Conservation (phyloP, 2,888 invertebrate species). For the Lysandra coridon region DNA sequence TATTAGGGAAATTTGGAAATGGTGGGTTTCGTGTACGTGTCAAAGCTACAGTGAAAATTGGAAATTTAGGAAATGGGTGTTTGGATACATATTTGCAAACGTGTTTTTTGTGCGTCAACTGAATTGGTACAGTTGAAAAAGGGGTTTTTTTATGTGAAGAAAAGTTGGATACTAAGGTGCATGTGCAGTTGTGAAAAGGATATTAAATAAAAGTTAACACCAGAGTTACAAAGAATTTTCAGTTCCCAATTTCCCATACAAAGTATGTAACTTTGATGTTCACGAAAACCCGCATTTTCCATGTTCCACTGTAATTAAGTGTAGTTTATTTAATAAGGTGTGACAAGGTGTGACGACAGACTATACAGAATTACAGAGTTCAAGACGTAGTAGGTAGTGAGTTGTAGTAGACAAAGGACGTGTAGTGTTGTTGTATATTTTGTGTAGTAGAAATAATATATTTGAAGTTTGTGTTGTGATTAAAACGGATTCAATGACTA, state of each 20-base stretch:
- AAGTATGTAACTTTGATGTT: not conserved
- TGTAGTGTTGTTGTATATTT: not conserved
- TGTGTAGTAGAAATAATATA: not conserved
- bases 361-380: not conserved
- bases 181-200: too few relatives aligned
- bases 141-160: too few relatives aligned
- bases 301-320: not conserved
- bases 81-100: too few relatives aligned
- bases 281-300: not conserved
- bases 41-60: not conserved
- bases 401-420: slow-evolving; percentile 3
- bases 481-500: slow-evolving; percentile 1
- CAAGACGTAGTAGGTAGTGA: not conserved
- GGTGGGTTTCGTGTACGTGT: not conserved
- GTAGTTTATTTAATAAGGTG: not conserved
- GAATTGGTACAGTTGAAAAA: not conserved
- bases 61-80: not conserved
- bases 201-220: too few relatives aligned
- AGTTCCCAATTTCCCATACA: not conserved
- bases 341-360: slow-evolving; percentile 9
- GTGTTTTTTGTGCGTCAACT: not conserved
- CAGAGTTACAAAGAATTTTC: too few relatives aligned
- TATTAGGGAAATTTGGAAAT: not conserved
- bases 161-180: too few relatives aligned
- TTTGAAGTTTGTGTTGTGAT: not conserved